Percentiles rank a stretch among this genome's conserved stretches.
These are phyloP conservation scores for Drosophila algonquin DNA, from an alignment of 2,888 invertebrate genomes.

Conservation along the genomic window DNA sequence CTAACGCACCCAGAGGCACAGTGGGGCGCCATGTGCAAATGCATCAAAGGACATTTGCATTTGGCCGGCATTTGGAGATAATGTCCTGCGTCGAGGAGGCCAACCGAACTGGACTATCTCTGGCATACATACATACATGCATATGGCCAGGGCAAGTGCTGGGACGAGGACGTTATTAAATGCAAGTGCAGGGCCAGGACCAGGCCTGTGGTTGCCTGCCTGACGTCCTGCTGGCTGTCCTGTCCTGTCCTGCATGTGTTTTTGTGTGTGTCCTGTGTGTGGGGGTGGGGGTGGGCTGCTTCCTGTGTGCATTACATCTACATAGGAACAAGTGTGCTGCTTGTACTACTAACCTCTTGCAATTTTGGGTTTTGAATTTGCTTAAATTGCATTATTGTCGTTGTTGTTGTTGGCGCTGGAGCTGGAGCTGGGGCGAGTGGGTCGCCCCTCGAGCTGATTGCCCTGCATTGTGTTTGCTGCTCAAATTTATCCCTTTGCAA, in stretches of 20 bases:
- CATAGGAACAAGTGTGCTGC: conserved; percentile 52
- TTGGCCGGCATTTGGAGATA: conserved; percentile 56
- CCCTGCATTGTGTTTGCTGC: conserved; percentile 47
- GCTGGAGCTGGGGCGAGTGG: neutral
- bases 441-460: conserved; percentile 38
- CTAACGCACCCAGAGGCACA: conserved; percentile 16
- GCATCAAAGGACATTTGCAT: conserved; percentile 59
- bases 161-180: conserved; percentile 58
- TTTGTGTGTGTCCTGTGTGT: conserved; percentile 14
- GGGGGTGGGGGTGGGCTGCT: conserved; percentile 25
- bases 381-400: conserved; percentile 70
- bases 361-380: conserved; percentile 71
- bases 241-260: conserved; percentile 24
- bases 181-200: conserved; percentile 55
- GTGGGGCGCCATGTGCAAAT: conserved; percentile 52
- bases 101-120: conserved; percentile 36
- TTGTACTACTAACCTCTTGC: conserved; percentile 69
- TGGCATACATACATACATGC: neutral
- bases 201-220: conserved; percentile 22
- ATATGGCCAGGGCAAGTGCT: conserved; percentile 1
- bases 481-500: conserved; percentile 48
- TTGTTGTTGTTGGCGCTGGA: conserved; percentile 38
- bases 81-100: conserved; percentile 43
- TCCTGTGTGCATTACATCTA: conserved; percentile 62
- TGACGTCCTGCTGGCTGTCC: conserved; percentile 36